These are phyloP conservation scores for Micropterix aruncella DNA, from an alignment of 2,888 invertebrate genomes.

Conservation along the genomic window DNA sequence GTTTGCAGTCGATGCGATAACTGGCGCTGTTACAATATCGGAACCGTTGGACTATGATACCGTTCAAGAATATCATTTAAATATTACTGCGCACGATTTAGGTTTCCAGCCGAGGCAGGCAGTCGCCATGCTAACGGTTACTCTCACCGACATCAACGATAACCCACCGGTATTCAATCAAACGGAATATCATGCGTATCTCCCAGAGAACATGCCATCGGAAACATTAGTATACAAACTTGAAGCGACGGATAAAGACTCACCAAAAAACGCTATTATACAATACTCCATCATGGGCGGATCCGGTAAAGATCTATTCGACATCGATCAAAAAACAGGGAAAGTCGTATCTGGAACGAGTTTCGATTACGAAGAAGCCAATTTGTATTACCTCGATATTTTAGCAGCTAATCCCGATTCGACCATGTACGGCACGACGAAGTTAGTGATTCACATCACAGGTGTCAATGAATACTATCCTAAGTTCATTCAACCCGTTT, in stretches of 20 bases:
- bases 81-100: constrained; percentile 76
- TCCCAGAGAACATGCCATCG: constrained; percentile 70
- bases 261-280: constrained; percentile 74
- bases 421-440: constrained; percentile 59
- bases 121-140: constrained; percentile 70
- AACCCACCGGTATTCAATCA: constrained; percentile 81
- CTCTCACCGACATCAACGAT: constrained; percentile 85
- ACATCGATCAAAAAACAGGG: constrained; percentile 64
- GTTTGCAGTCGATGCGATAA: constrained; percentile 62
- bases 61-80: constrained; percentile 69
- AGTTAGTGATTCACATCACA: constrained; percentile 60
- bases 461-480: constrained; percentile 85
- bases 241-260: constrained; percentile 72
- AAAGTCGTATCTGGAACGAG: constrained; percentile 57
- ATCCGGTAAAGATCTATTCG: constrained; percentile 58
- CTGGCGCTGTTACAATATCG: constrained; percentile 68
- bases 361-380: constrained; percentile 81
- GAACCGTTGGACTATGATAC: constrained; percentile 78
- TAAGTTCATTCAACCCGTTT: constrained; percentile 75
- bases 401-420: constrained; percentile 81
- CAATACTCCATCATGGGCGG: constrained; percentile 71
- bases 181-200: constrained; percentile 56
- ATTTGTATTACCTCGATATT: constrained; percentile 58
- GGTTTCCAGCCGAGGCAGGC: constrained; percentile 68
- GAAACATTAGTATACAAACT: constrained; percentile 64